Percentiles rank a stretch among this genome's conserved stretches.
phyloP scores from a whole-genome alignment of 2,113 vertebrate species.

The Bothrops jararaca region DNA sequence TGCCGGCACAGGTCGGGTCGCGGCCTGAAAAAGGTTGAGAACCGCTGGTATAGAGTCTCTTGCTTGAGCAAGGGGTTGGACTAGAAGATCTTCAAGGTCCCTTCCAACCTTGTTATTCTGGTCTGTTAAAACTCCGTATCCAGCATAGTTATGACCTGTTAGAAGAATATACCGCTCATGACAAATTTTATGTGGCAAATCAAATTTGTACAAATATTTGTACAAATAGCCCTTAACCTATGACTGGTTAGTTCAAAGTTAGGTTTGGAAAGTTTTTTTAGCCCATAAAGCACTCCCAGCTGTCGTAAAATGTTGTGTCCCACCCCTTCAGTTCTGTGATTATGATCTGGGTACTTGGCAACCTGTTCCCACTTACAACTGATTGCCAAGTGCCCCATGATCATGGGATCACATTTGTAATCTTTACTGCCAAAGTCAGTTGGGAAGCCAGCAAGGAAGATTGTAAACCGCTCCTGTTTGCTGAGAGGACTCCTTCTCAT shows the following conservation, averaged over 20 bases:
- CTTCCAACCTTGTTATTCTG: not conserved
- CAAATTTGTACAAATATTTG: not conserved
- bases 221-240: not conserved
- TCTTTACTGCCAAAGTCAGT: not conserved
- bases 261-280: not conserved
- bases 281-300: not conserved
- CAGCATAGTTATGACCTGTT: not conserved
- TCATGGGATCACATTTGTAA: not conserved
- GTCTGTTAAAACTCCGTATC: not conserved
- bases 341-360: not conserved
- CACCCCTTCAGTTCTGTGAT: not conserved
- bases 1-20: no score
- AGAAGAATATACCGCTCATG: not conserved
- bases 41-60: no score
- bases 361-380: not conserved
- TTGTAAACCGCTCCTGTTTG: not conserved
- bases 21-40: no score
- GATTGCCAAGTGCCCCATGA: not conserved
- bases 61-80: not conserved
- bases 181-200: not conserved
- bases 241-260: not conserved
- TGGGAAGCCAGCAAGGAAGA: not conserved
- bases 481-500: not conserved
- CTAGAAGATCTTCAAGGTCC: not conserved
- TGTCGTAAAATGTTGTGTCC: not conserved